phyloP scores from a whole-genome alignment of 2,797 vertebrate genomes.

The Varecia variegata region DNA sequence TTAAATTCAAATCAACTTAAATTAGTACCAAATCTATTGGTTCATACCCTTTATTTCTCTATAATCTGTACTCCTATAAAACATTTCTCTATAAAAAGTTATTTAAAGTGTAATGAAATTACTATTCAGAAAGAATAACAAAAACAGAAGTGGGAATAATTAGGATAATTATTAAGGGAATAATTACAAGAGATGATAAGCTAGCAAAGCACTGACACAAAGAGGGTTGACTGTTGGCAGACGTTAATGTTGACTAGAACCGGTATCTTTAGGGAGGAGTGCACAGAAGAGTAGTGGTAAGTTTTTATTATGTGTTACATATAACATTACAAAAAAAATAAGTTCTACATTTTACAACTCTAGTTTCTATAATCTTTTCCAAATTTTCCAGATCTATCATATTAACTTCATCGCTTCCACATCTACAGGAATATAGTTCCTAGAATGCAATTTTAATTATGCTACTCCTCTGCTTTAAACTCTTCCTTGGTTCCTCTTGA shows the following conservation, averaged over 20 bases:
- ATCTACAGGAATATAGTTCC: neutral
- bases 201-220: neutral
- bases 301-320: neutral
- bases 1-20: conserved; percentile 24
- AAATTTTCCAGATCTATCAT: neutral
- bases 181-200: conserved; percentile 34
- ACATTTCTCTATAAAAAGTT: neutral
- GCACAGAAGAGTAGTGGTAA: neutral
- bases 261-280: neutral
- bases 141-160: conserved; percentile 10
- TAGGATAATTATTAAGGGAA: conserved; percentile 46
- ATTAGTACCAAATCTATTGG: neutral
- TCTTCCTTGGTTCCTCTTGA: neutral
- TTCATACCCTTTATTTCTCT: neutral
- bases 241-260: neutral
- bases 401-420: neutral
- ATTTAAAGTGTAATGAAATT: conserved; percentile 41
- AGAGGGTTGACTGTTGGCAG: neutral
- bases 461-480: neutral
- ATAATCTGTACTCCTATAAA: neutral
- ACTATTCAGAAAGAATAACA: conserved; percentile 32
- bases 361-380: neutral
- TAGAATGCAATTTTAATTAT: neutral
- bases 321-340: neutral
- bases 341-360: neutral